Evolutionary conservation across 1,140 invertebrate species (phyloP), one percentile per base, ranked within the genome.

Genomic region (Conus ventricosus): DNA sequence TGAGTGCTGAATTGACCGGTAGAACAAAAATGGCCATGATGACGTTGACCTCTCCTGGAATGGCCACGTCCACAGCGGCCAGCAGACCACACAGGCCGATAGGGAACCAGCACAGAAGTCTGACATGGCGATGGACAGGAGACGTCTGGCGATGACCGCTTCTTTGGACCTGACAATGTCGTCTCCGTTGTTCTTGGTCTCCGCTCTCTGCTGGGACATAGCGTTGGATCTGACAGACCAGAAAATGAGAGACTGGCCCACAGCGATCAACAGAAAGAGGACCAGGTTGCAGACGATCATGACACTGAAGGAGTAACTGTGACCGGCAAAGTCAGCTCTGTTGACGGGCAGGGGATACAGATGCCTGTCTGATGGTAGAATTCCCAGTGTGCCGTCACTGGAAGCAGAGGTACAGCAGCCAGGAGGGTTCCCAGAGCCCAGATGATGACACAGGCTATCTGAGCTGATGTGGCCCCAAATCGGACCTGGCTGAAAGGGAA

Each of bases 401-500:
- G 84, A 8, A 90, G 55, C 15, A 90, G 39, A 39, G 89, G 89
- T 20, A 89, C 51, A 13, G 87, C 20, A 17, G 90, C 88, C 4
- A 92, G 25, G 1, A 39, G 25, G 10, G 90, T 23, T 1, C 87
- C 88, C 7, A 91, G 39, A 11, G 87, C 7, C 89, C 89, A 89
- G 11, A 80, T 76, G 1, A 87, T 4, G 55, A 25, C 39, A 81
- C 81, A 89, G 0, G 81, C 81, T 5, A 63, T 0, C 1, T 63
- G n/a, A n/a, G 85, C 80, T 13, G 89, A 89, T 23, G 67, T 89
- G 5, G 91, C 82, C 10, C 80, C 85, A 13, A 88, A 80, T 5
- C 89, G 67, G 20, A 78, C 6, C 10, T 55, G 25, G n/a, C 91
- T 88, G 78, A 94, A 93, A 1, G 93, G 93, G 81, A 91, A 94